phyloP scores from a whole-genome alignment of 2,888 invertebrate genomes.

The Agrochola macilenta region DNA sequence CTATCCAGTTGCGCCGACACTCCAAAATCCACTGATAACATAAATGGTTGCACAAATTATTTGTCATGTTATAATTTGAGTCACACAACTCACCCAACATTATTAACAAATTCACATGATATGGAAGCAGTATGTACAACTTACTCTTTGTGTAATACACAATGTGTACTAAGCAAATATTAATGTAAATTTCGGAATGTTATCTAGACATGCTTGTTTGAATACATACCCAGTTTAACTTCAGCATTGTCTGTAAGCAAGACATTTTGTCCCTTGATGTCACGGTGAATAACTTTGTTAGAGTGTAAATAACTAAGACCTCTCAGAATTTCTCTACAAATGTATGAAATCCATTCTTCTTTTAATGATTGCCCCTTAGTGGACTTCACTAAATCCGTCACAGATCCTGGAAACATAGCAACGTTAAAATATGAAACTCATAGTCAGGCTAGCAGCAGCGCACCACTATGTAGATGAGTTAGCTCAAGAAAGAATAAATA shows the following conservation, averaged over 20 bases:
- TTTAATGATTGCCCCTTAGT: conserved; percentile 99
- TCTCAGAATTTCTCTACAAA: conserved; percentile 98
- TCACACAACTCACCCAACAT: not conserved
- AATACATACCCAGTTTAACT: conserved; percentile 96
- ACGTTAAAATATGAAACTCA: not conserved
- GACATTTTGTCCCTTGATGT: conserved; percentile 99
- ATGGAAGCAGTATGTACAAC: conserved; percentile 12
- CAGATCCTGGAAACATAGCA: conserved; percentile 92
- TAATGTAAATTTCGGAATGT: conserved; percentile 20
- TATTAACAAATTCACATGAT: not conserved
- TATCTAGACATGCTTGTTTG: conserved; percentile 26
- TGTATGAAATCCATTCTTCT: conserved; percentile 99
- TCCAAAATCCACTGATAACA: conserved; percentile 97
- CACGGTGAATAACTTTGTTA: conserved; percentile 99
- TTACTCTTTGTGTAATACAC: not conserved
- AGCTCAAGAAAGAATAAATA: conserved; percentile 1
- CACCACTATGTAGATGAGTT: not conserved
- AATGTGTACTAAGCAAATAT: conserved; percentile 11
- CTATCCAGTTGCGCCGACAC: conserved; percentile 99
- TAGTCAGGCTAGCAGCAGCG: not conserved
- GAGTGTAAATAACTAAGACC: conserved; percentile 99
- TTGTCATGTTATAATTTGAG: conserved; percentile 4
- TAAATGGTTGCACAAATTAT: conserved; percentile 32
- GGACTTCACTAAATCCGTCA: conserved; percentile 99
- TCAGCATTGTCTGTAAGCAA: conserved; percentile 99